phyloP scores from a whole-genome alignment of 2,113 vertebrate species.

The Clarias batrachus region DNA sequence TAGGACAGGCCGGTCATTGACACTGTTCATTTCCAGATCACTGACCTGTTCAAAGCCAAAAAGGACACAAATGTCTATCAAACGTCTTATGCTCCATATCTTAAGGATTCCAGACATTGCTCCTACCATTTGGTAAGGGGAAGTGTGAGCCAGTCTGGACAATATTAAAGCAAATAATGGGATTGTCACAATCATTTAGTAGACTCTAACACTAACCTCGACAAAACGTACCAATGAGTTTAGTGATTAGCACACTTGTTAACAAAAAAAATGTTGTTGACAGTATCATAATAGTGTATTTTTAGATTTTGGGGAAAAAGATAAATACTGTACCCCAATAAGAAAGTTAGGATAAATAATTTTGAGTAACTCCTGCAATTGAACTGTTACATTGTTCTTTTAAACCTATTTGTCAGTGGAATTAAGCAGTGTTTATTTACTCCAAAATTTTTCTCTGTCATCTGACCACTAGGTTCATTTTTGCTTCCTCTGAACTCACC shows the following conservation, averaged over 20 bases:
- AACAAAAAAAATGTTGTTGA: background rate
- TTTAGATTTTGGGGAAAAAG: background rate
- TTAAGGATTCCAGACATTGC: constrained; percentile 68
- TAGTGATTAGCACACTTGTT: background rate
- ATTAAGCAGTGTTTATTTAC: background rate
- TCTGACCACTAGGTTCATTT: background rate
- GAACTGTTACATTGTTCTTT: background rate
- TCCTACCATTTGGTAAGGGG: constrained; percentile 36
- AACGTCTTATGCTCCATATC: constrained; percentile 47
- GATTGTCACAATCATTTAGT: constrained; percentile 24
- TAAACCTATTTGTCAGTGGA: background rate
- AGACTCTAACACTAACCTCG: background rate
- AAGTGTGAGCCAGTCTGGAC: constrained; percentile 41
- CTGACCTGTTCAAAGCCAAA: constrained; percentile 69
- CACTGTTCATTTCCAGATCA: constrained; percentile 67
- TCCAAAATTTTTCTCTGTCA: background rate
- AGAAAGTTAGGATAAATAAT: background rate
- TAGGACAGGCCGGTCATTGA: constrained; percentile 71
- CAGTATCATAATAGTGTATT: background rate
- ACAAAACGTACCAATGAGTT: constrained; percentile 13
- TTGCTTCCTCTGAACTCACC: background rate
- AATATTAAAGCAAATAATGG: constrained; percentile 35
- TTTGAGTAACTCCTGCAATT: background rate
- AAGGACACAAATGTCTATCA: constrained; percentile 39
- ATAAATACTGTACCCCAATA: background rate